phyloP scores from a whole-genome alignment of 2,797 vertebrate species.

The Manis pentadactyla region DNA sequence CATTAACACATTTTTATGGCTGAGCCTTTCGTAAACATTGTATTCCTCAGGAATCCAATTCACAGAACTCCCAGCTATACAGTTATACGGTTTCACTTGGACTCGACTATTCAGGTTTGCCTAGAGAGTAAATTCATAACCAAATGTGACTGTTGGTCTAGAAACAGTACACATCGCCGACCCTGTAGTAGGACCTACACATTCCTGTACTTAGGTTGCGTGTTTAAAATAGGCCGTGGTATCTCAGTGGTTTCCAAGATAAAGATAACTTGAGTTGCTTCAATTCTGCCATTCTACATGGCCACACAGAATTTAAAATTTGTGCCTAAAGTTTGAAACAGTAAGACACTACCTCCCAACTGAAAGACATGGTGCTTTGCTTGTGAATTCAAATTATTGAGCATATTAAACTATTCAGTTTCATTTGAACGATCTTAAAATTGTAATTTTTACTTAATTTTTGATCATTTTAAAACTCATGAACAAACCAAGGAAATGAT shows the following conservation, averaged over 20 bases:
- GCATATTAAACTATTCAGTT: neutral
- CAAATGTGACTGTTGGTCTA: accelerated
- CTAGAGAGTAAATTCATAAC: neutral
- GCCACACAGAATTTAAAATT: too few relatives aligned
- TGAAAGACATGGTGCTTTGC: neutral
- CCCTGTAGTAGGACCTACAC: accelerated
- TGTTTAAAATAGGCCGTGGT: accelerated
- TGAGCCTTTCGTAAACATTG: neutral
- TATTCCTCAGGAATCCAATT: neutral
- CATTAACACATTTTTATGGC: neutral
- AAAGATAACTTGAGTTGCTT: neutral
- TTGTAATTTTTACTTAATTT: neutral
- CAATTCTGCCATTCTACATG: neutral
- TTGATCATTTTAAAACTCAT: neutral
- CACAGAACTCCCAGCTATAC: neutral
- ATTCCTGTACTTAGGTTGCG: neutral
- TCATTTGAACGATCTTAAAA: neutral
- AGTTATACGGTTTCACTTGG: neutral
- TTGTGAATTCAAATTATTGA: neutral
- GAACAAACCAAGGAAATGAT: neutral
- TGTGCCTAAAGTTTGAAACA: neutral
- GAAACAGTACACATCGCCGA: accelerated
- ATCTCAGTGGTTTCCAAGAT: neutral
- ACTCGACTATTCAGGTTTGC: accelerated
- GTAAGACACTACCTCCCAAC: too few relatives aligned